Evolutionary conservation across 2,797 vertebrate species (phyloP), one percentile per base, ranked within the genome.

Genomic region (Anabas testudineus): DNA sequence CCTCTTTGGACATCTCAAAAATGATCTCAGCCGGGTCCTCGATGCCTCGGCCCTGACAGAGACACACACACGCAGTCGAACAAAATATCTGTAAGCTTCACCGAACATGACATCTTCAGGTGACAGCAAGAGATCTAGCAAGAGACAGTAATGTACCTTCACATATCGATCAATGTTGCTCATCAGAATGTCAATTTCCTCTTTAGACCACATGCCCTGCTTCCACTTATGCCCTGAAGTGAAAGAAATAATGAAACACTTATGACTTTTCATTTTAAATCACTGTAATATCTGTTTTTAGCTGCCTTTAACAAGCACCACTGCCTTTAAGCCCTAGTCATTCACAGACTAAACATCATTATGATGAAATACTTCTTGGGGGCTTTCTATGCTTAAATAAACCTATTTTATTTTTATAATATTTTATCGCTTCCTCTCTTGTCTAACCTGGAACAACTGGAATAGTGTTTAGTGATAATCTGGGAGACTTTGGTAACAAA

Each of bases 131-230:
- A 2, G 16, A 52, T 2, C 0, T 3, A 18, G 14, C 1, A 1
- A 15, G 12, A 22, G 24, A 16, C 16, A 13, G 19, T 41, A 2
- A 59, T 71, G 7, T 85, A 99, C 98, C 96, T 98, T 99, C 59
- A 99, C 92, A 71, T 99, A 99, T 74, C 91, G 94, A 41, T 99
- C 96, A 64, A 99, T 99, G 93, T 99, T 99, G 86, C 89, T 97
- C 95, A 99, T 99, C 84, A 99, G 93, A 80, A 99, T 93, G 89
- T 98, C 96, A 5, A 98, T 99, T 92, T 99, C 98, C 92, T 99
- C 98, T 83, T 99, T 99, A 0, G 98, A 99, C 98, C 97, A 99
- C 98, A 99, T 99, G 22, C 98, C 97, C 88, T 99, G 98, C 71
- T 99, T 99, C 98, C 97, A 99, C 80, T 97, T 98, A 84, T 99